Evolutionary conservation across 1,140 invertebrate genomes (phyloP).

Genomic region (Cydia amplana): DNA sequence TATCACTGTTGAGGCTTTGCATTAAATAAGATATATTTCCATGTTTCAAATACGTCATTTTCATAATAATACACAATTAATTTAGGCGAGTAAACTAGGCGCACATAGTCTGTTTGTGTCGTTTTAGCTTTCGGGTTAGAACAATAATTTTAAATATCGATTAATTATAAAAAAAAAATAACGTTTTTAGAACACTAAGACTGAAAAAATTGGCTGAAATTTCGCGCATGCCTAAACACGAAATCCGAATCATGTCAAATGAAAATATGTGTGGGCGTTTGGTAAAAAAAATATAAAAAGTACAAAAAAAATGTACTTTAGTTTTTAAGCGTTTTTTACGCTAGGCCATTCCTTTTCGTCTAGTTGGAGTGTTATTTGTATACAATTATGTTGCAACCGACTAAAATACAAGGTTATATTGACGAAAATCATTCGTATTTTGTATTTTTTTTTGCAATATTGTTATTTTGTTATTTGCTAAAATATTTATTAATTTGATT

Average conservation of each 20-base stretch:
- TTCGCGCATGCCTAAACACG: conserved; percentile 27
- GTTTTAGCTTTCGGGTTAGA: conserved; percentile 46
- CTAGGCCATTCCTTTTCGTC: conserved; percentile 32
- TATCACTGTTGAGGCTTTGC: conserved; percentile 41
- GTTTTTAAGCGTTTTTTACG: conserved; percentile 32
- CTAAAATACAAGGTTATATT: neutral
- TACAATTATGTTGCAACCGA: neutral
- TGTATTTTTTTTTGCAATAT: conserved; percentile 30
- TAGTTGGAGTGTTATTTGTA: neutral
- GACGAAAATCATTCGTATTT: neutral
- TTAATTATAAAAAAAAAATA: conserved; percentile 44
- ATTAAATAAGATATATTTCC: conserved; percentile 30
- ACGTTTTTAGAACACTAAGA: conserved; percentile 74
- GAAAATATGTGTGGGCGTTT: conserved; percentile 14
- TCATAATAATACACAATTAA: conserved; percentile 18
- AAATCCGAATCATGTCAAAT: conserved; percentile 9
- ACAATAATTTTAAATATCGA: conserved; percentile 54
- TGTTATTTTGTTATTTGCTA: neutral
- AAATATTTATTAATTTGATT: conserved; percentile 1
- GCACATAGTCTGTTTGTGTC: conserved; percentile 45
- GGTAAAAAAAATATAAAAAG: conserved; percentile 41
- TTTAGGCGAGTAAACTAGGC: conserved; percentile 39
- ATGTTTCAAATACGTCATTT: conserved; percentile 20
- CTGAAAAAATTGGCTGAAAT: conserved; percentile 66
- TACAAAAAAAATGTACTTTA: conserved; percentile 22